Base-by-base conservation (phyloP, 2,888 invertebrate species). In the Papilio elwesi region DNA sequence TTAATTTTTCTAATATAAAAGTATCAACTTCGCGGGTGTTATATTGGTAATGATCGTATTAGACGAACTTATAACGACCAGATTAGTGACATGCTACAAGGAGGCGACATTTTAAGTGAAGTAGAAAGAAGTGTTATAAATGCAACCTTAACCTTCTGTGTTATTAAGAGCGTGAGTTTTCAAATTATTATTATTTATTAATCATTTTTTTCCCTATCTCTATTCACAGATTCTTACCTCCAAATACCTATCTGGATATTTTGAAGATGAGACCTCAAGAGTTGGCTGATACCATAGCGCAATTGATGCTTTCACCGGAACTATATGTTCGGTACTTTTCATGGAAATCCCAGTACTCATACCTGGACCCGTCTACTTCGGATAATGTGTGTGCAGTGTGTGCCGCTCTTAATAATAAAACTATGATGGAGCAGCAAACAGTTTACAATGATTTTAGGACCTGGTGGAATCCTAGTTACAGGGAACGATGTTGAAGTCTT, bases 161-260 rank as follows among this genome's bases (percentile, higher is more conserved):
- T 26, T 26, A 26, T 26, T 26, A 26, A 1, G 26, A 9, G 43
- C 43, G 6, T 43, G 43, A 43, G 2, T 43, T 43, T 43, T 43
- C 6, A 9, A 43, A 43, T 43, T 6, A 0, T 9, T 43, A 5
- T 0, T 43, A 43, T 43, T 43, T 9, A 43, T 43, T 43, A 53
- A 53, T 53, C n/a, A 53, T 51, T 10, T 47, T 55, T 43, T 6
- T 43, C n/a, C 1, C 65, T 11, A 43, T 43, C 6, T 64, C 70
- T 49, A 66, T 48, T 81, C 84, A 2, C 87, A 93, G 92, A 74
- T 93, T 91, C 75, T 86, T 93, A 5, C 92, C 93, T 1, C 92
- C 91, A 0, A 86, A 85, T 0, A 89, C 92, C 0, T 92, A 92
- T 73, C 74, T 93, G 12, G 84, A 92, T 73, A 88, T 84, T 0